Evolutionary conservation across 2,113 vertebrate species (phyloP).

Genomic region (Myotis brandtii): DNA sequence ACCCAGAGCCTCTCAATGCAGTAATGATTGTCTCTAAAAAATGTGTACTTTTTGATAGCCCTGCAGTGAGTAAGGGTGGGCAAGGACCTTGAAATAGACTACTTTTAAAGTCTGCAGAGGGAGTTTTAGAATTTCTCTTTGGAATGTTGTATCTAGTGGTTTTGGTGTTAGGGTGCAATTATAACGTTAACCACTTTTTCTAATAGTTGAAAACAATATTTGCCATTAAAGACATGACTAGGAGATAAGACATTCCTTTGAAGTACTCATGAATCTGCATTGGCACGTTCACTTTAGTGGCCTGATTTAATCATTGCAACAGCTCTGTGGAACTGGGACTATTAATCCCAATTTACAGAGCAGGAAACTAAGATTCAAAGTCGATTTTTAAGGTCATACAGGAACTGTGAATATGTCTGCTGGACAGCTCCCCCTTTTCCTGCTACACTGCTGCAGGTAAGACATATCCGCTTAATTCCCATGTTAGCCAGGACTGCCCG

Average conservation of each 20-base stretch:
- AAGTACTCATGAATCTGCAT: neutral
- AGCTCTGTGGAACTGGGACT: neutral
- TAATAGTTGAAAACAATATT: neutral
- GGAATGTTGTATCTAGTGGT: neutral
- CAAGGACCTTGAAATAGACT: neutral
- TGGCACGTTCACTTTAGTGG: neutral
- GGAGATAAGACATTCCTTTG: neutral
- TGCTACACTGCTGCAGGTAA: neutral
- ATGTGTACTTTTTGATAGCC: neutral
- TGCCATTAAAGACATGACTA: neutral
- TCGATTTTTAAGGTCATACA: neutral
- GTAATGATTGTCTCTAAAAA: neutral
- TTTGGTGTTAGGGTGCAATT: neutral
- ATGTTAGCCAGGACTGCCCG: fast-evolving
- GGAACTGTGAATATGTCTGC: neutral
- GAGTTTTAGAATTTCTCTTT: neutral
- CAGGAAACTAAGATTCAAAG: neutral
- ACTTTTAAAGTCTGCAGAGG: neutral
- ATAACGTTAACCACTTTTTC: neutral
- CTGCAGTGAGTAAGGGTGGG: fast-evolving
- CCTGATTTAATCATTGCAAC: neutral
- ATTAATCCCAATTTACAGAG: neutral
- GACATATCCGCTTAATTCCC: neutral
- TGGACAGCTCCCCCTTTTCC: neutral
- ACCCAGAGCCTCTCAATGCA: neutral